Base-by-base conservation (phyloP, 2,888 invertebrate genomes). In the Pterostichus madidus region DNA sequence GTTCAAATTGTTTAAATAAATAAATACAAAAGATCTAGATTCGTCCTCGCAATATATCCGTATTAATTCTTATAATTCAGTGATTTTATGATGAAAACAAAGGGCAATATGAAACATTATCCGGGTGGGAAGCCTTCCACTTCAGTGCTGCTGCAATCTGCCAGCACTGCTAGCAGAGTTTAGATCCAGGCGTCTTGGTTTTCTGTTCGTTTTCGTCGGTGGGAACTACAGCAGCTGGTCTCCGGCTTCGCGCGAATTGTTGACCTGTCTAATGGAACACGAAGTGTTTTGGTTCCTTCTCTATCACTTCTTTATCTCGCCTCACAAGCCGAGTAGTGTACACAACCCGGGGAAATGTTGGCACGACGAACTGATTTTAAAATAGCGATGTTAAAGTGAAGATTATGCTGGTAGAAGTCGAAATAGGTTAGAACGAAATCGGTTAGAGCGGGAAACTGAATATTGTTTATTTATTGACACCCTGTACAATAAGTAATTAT, bases 201-300 rank as follows among this genome's bases (percentile, higher is more conserved):
- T 56, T 56, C 49, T 49, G 49, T 39, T 39, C 10, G 49, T 39
- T 39, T 39, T 39, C 39, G 39, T 8, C 2, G 11, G 31, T 79
- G 80, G 31, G 80, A 80, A 68, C 61, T 13, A 5, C 11, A 24
- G 11, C 80, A 80, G 49, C 80, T 80, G 80, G n/a, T 31, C 31
- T 7, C 10, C 52, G 75, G 24, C 46, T 68, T 15, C 80, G 81
- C 52, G 56, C 71, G 75, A 81, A 86, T 85, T 88, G 88, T 88
- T 88, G 88, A 88, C 88, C 88, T 87, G 86, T 85, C 88, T 88
- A 88, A 88, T 88, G 88, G 88, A 88, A 87, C 86, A 81, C 86
- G 84, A 84, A 86, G 86, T 87, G 86, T 87, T 87, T 87, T 87
- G 86, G 78, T 85, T 86, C 85, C 86, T 87, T 86, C 86, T 85